Evolutionary conservation across 2,888 invertebrate species (phyloP), one percentile per base, ranked within the genome.

Genomic region (Drosophila ustulata): DNA sequence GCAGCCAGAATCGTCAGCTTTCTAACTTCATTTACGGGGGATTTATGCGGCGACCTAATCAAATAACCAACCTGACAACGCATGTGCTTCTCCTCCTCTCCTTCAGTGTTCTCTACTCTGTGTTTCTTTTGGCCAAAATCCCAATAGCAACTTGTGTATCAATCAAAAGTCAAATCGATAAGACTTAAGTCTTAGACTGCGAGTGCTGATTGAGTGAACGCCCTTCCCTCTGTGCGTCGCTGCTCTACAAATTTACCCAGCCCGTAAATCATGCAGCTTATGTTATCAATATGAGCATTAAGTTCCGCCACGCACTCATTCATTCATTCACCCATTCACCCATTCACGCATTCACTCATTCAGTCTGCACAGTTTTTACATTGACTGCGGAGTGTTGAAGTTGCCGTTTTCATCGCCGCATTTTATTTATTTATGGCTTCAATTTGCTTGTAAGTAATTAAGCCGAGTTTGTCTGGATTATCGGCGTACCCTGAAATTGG

Each of bases 161-260:
- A 84, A 84, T 84, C 84, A 84, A 88, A 88, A 86, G 86, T 82
- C 81, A 86, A 84, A 86, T 88, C 88, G 80, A 88, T 88, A 78
- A 37, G 84, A 71, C 80, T 88, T 84, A 87, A 66, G 74, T 50
- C 69, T 55, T 58, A 53, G 56, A 43, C 49, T 43, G 59, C 47
- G 50, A 63, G 59, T 66, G 63, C 56, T 66, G 84, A 68, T 82
- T 80, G 80, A 72, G 56, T 50, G 61, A 52, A 18, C 64, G 32
- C 41, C 50, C 13, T 9, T 4, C 11, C 9, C 9, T n/a, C 37
- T 37, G 37, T 9, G 11, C 30, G 37, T 18, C 37, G 11, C 3
- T 4, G 43, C 52, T 37, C 13, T 11, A 2, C 32, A 32, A 32
- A 32, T 32, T 25, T 23, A 13, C 32, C 25, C 47, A 63, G 18